A percentile compares a stretch with the other conserved stretches of the same genome.
Conservation (phyloP, 1,140 invertebrate genomes). For the Dryas iulia region DNA sequence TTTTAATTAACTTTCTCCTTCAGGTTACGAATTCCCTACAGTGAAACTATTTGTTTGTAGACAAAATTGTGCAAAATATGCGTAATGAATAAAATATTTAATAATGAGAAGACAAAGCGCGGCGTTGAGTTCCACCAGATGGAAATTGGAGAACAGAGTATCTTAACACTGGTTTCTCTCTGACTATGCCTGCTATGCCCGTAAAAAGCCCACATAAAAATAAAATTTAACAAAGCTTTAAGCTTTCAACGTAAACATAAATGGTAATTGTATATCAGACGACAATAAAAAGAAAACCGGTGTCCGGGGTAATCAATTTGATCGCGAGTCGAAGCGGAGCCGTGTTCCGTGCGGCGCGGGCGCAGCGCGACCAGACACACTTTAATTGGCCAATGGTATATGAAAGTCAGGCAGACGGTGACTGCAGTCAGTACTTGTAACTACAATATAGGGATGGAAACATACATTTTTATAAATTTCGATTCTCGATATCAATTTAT, state of each 20-base stretch:
- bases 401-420: constrained; percentile 41
- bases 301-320: constrained; percentile 15
- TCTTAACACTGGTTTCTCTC: too few relatives aligned
- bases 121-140: too few relatives aligned
- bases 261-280: constrained; percentile 3
- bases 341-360: constrained; percentile 3
- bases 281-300: constrained; percentile 22
- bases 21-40: constrained; percentile 19
- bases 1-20: constrained; percentile 42
- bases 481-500: too few relatives aligned
- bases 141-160: too few relatives aligned
- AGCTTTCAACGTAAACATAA: background rate
- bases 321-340: constrained; percentile 16
- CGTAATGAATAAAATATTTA: too few relatives aligned
- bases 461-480: too few relatives aligned
- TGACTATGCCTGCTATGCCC: too few relatives aligned
- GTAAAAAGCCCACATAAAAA: too few relatives aligned
- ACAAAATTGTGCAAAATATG: too few relatives aligned
- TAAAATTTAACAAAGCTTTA: background rate
- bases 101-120: too few relatives aligned
- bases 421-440: constrained; percentile 25
- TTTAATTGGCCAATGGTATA: constrained; percentile 50
- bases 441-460: too few relatives aligned
- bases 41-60: background rate
- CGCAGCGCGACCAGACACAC: constrained; percentile 25